These are phyloP conservation scores for Epirrhoe tristata DNA, from an alignment of 2,888 invertebrate genomes.

Conservation along the genomic window DNA sequence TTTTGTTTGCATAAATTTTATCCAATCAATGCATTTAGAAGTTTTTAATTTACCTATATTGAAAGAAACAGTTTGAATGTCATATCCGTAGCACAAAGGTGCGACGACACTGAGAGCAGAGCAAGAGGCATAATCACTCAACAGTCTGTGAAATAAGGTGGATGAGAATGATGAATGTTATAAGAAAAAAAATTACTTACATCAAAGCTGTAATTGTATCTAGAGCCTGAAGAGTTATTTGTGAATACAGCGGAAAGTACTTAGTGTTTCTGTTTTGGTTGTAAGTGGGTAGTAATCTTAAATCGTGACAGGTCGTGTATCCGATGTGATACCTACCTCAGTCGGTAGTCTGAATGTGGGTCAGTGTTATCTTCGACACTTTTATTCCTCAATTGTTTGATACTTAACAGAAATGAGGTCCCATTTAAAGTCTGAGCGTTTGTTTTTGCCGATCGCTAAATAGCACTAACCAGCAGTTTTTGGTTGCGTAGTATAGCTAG, in stretches of 20 bases:
- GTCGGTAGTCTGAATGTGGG: slow-evolving; percentile 22
- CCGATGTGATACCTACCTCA: slow-evolving; percentile 38
- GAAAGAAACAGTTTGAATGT: too few relatives aligned
- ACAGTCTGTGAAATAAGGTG: too few relatives aligned
- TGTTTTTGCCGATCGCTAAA: not conserved
- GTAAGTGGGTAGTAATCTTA: slow-evolving; percentile 55
- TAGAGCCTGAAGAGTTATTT: not conserved
- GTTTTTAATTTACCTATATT: too few relatives aligned
- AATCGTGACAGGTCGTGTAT: slow-evolving; percentile 50
- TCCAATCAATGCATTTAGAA: too few relatives aligned
- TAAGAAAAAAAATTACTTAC: not conserved
- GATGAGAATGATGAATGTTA: too few relatives aligned
- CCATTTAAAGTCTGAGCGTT: not conserved
- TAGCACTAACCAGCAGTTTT: too few relatives aligned
- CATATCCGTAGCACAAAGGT: too few relatives aligned
- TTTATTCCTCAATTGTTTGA: slow-evolving; percentile 17
- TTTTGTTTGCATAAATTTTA: too few relatives aligned
- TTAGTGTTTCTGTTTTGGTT: slow-evolving; percentile 41
- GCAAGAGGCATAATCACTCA: too few relatives aligned
- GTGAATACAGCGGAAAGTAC: slow-evolving; percentile 31
- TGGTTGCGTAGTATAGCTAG: too few relatives aligned
- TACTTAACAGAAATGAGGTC: slow-evolving; percentile 16
- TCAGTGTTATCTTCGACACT: slow-evolving; percentile 6
- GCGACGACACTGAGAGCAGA: too few relatives aligned
- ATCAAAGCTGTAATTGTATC: not conserved